Conservation (phyloP, 2,113 vertebrate species). For the Bos taurus region DNA sequence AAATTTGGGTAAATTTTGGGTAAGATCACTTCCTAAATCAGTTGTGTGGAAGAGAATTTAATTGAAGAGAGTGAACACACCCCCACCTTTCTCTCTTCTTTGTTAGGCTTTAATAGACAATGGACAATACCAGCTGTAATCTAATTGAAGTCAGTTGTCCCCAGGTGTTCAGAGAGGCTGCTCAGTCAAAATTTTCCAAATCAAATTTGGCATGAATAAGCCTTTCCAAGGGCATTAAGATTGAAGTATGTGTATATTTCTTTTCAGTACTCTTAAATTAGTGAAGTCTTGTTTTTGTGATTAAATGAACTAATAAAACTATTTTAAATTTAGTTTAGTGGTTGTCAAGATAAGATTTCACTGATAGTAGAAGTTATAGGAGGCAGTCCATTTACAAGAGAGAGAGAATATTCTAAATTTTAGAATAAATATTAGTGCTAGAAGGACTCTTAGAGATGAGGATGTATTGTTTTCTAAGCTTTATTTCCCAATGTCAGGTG, state of each 20-base stretch:
- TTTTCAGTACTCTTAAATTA: neutral
- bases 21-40: constrained; percentile 3
- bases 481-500: neutral
- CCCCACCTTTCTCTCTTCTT: neutral
- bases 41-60: neutral
- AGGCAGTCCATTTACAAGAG: neutral
- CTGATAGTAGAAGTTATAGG: neutral
- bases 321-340: constrained; percentile 2
- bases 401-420: neutral
- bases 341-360: neutral
- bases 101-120: neutral
- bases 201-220: neutral
- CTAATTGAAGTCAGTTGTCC: neutral
- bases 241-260: neutral
- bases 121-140: neutral
- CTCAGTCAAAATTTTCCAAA: neutral
- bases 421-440: neutral
- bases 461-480: neutral
- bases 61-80: neutral
- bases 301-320: neutral
- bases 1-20: neutral
- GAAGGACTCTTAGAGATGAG: neutral
- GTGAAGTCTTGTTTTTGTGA: neutral
- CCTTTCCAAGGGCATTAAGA: neutral
- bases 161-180: neutral